Evolutionary conservation across 1,140 invertebrate genomes (phyloP), one percentile per base, ranked within the genome.

Genomic region (Pteromalus puparum): DNA sequence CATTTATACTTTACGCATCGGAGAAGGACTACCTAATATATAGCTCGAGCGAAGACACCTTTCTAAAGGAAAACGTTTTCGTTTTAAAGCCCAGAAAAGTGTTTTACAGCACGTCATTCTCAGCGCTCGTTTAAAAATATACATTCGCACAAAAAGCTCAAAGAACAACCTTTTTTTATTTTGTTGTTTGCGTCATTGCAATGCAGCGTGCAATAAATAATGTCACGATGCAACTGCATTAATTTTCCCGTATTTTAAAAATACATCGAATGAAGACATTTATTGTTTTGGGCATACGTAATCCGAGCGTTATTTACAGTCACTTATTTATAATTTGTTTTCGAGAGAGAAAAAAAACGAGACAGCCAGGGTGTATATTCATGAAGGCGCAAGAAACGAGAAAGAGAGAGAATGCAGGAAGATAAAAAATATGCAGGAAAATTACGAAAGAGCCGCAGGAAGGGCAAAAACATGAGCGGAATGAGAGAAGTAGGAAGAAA

Each of bases 401-500:
- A n/a, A n/a, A n/a, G n/a, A n/a, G 67, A 70, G 53, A n/a, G 53
- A 61, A 70, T 15, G 67, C 67, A 70, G 24, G 67, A 30, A 70
- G 26, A 70, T 28, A 28, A 61, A 61, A 61, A 61, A n/a, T 61
- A 21, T 26, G 65, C 30, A 61, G 61, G 26, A 81, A 67, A 82
- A 79, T 21, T 61, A 46, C 53, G 28, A 61, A 61, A 61, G 15
- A 75, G 13, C 68, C 1, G 26, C 12, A 9, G 21, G 13, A 77
- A 38, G 74, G 18, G 72, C 42, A 72, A 77, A 77, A 77, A 42
- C 65, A 78, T 75, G 26, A 82, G 24, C 72, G 70, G 79, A 73
- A 79, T 77, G 67, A 87, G 84, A 86, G 82, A 86, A 77, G 30
- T 68, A 61, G 48, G 70, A 82, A 65, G 79, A 85, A 74, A 83